phyloP scores from a whole-genome alignment of 2,113 vertebrate genomes.

The Anhinga rufa region DNA sequence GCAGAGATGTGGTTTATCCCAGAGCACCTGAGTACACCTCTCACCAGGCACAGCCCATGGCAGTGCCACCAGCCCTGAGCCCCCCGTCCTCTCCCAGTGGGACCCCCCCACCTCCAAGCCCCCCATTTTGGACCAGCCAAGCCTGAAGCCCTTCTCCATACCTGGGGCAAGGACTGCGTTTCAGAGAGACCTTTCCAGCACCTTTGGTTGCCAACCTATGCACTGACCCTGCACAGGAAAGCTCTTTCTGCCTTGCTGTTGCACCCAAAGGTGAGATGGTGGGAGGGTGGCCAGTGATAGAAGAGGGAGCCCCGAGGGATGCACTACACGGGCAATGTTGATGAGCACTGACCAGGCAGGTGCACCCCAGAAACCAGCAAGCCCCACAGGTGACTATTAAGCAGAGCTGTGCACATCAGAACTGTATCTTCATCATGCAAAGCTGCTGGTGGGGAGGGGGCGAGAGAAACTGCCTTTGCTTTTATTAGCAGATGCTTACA shows the following conservation, averaged over 20 bases:
- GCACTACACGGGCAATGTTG: accelerated
- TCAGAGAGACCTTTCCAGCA: background rate
- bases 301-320: background rate
- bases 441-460: background rate
- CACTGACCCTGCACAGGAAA: background rate
- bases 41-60: background rate
- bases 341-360: background rate
- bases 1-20: background rate
- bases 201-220: background rate
- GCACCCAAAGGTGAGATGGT: background rate
- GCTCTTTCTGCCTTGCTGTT: background rate
- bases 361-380: background rate
- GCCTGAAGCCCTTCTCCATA: background rate
- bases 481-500: background rate
- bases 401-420: background rate
- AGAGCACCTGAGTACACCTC: background rate
- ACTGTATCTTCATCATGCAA: accelerated
- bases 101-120: too few relatives aligned
- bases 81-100: background rate
- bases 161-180: background rate
- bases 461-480: background rate
- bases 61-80: background rate
- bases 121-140: accelerated
- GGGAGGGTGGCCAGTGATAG: background rate
- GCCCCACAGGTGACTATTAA: background rate